phyloP scores from a whole-genome alignment of 2,797 vertebrate genomes.

The Rallus crepitans region DNA sequence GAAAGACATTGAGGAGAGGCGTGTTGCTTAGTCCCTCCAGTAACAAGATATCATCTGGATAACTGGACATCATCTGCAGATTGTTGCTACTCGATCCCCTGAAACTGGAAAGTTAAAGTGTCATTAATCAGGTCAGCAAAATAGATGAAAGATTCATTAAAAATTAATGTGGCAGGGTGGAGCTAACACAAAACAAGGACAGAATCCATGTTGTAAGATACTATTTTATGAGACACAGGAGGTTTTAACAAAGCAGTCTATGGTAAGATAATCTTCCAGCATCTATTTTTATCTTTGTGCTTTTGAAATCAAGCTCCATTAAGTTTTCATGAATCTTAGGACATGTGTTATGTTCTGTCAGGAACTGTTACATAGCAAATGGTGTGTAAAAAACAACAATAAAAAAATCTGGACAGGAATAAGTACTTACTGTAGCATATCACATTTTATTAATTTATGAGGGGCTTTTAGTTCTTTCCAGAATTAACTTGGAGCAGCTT shows the following conservation, averaged over 20 bases:
- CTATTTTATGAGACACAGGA: not conserved
- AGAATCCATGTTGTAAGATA: constrained; percentile 23
- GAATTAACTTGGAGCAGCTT: not conserved
- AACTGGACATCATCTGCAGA: not conserved
- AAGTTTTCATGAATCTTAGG: constrained; percentile 65
- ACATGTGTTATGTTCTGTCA: constrained; percentile 51
- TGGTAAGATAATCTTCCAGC: constrained; percentile 28
- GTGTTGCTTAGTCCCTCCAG: not conserved
- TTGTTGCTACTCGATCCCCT: not conserved
- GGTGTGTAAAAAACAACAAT: not conserved
- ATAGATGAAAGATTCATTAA: constrained; percentile 2
- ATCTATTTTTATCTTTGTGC: constrained; percentile 59
- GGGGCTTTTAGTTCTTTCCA: not conserved
- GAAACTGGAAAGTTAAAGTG: not conserved
- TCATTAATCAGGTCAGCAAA: not conserved
- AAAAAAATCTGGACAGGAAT: constrained; percentile 17
- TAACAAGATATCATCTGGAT: not conserved
- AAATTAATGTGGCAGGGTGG: not conserved
- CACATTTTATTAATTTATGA: not conserved
- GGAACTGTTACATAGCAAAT: constrained; percentile 47
- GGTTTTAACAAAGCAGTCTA: constrained; percentile 27
- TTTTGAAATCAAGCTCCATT: constrained; percentile 67
- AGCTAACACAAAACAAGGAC: not conserved
- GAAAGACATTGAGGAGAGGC: not conserved
- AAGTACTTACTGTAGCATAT: not conserved